A percentile compares a stretch with the other conserved stretches of the same genome.
phyloP scores from a whole-genome alignment of 2,797 vertebrate species.

The Anabas testudineus region DNA sequence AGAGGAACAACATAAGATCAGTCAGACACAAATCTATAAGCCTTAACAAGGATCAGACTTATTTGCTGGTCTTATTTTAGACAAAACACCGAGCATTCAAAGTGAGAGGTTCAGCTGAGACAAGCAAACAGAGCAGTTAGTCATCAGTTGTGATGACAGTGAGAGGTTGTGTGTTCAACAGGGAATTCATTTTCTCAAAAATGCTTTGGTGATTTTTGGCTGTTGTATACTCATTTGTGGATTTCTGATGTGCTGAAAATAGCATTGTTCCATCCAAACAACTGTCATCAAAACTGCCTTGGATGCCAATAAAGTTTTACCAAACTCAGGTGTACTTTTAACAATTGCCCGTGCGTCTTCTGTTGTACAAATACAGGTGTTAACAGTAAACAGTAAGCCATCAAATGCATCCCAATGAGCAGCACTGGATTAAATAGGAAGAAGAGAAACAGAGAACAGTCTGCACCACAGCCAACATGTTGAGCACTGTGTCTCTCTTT shows the following conservation, averaged over 20 bases:
- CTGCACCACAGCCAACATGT: neutral
- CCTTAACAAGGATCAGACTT: constrained; percentile 18
- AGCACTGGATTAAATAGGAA: neutral
- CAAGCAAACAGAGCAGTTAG: constrained; percentile 6
- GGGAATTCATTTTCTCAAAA: constrained; percentile 21
- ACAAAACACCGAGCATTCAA: neutral
- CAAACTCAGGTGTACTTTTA: constrained; percentile 3
- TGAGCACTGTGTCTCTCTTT: neutral
- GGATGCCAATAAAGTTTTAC: constrained; percentile 23
- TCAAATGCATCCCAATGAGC: neutral
- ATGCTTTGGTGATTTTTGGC: constrained; percentile 17
- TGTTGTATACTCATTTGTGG: constrained; percentile 2
- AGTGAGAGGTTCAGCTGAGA: constrained; percentile 5
- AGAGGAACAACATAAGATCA: constrained; percentile 18
- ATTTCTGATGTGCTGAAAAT: constrained; percentile 18
- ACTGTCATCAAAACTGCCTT: constrained; percentile 13
- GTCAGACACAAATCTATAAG: constrained; percentile 22
- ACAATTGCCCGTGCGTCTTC: neutral
- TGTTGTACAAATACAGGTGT: neutral
- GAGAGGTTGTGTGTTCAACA: constrained; percentile 26
- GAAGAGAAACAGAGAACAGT: neutral
- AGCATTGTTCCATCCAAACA: constrained; percentile 15
- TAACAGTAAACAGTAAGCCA: neutral
- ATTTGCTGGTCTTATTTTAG: constrained; percentile 24
- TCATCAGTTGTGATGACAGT: constrained; percentile 37